These are phyloP conservation scores for Cheilosia scutellata DNA, from an alignment of 2,888 invertebrate genomes.

Conservation along the genomic window DNA sequence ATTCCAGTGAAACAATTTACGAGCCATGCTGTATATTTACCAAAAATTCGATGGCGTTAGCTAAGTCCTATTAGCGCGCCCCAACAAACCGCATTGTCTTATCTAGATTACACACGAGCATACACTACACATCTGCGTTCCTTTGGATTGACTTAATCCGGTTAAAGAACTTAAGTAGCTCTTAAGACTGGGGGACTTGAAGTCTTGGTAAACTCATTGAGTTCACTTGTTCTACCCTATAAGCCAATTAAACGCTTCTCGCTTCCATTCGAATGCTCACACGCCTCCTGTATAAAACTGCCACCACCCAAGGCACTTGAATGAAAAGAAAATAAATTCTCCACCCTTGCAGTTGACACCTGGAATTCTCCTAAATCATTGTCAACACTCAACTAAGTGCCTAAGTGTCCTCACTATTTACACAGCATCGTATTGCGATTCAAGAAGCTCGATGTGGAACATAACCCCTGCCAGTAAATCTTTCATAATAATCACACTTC, in stretches of 20 bases:
- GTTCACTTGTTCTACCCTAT: constrained; percentile 19
- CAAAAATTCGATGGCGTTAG: too few species aligned
- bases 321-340: constrained; percentile 23
- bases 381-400: constrained; percentile 40
- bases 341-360: constrained; percentile 41
- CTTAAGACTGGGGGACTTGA: too few species aligned
- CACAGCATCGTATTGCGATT: constrained; percentile 56
- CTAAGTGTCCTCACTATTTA: constrained; percentile 54
- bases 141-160: too few species aligned
- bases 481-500: constrained; percentile 70
- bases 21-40: too few species aligned
- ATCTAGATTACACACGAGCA: background rate
- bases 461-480: constrained; percentile 11
- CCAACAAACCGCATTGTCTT: background rate
- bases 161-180: too few species aligned
- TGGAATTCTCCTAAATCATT: constrained; percentile 43
- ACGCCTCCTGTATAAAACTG: background rate
- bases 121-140: background rate
- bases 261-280: background rate
- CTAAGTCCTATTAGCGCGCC: background rate
- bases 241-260: constrained; percentile 46
- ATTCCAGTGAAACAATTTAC: too few species aligned
- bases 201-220: constrained; percentile 23
- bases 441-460: constrained; percentile 40
- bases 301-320: constrained; percentile 22